A percentile compares a stretch with the other conserved stretches of the same genome.
phyloP scores from a whole-genome alignment of 1,140 invertebrate species.

The Drosophila bipectinata region DNA sequence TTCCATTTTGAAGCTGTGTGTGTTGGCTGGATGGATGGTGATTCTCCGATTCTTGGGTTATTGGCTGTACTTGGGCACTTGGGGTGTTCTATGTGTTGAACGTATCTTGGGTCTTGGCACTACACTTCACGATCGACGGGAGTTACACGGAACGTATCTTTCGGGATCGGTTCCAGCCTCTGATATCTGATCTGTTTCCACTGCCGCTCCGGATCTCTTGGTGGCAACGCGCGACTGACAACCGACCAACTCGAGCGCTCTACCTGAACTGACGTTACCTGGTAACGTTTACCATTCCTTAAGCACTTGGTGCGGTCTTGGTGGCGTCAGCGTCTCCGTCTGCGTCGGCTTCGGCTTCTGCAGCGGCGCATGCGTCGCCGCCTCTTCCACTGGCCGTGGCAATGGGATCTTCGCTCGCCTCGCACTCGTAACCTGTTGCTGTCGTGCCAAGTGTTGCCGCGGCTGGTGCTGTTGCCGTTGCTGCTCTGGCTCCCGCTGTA shows the following conservation, averaged over 20 bases:
- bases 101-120: conserved; percentile 32
- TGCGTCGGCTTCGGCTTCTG: conserved; percentile 2
- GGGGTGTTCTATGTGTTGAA: conserved; percentile 20
- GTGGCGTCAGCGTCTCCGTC: conserved; percentile 9
- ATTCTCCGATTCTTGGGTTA: conserved; percentile 32
- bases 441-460: conserved; percentile 39
- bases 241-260: conserved; percentile 81
- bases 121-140: conserved; percentile 40
- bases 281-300: conserved; percentile 82
- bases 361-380: conserved; percentile 26
- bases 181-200: conserved; percentile 22
- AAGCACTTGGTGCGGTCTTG: conserved; percentile 68
- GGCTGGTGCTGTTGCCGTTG: conserved; percentile 1
- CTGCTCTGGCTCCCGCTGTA: not conserved
- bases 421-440: conserved; percentile 55
- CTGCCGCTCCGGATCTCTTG: conserved; percentile 12
- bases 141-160: conserved; percentile 4
- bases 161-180: conserved; percentile 6
- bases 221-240: conserved; percentile 32
- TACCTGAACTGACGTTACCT: conserved; percentile 79
- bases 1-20: conserved; percentile 78
- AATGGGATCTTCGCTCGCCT: conserved; percentile 30
- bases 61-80: conserved; percentile 65
- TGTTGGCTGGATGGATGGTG: conserved; percentile 26
- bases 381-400: conserved; percentile 33